Evolutionary conservation across 2,113 vertebrate genomes (phyloP).

Genomic region (Chloropsis cyanopogon): DNA sequence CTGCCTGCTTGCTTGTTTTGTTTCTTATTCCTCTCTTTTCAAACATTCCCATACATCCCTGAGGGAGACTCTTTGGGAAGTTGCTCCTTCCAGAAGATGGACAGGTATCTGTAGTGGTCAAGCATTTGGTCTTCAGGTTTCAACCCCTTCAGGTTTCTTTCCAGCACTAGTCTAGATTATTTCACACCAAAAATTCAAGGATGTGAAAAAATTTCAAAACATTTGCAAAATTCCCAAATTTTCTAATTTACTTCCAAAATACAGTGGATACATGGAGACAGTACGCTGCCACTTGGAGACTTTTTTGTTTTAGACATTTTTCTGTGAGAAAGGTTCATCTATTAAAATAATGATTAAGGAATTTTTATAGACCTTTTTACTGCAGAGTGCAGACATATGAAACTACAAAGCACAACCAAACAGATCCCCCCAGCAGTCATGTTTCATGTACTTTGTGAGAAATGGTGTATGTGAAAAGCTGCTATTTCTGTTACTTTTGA

Average conservation of each 20-base stretch:
- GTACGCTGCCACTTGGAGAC: neutral
- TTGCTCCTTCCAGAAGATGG: neutral
- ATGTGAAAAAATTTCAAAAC: neutral
- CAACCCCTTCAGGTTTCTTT: neutral
- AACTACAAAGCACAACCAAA: neutral
- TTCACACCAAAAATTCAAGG: neutral
- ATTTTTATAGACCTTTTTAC: neutral
- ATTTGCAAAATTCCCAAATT: neutral
- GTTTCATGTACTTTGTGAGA: neutral
- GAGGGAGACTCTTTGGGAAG: neutral
- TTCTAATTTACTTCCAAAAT: neutral
- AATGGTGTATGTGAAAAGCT: neutral
- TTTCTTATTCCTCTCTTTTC: neutral
- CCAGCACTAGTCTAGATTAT: neutral
- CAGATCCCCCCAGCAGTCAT: neutral
- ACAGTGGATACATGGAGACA: neutral
- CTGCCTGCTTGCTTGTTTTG: neutral
- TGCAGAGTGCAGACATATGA: neutral
- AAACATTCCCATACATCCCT: neutral
- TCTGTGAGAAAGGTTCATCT: neutral
- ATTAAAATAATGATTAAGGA: neutral
- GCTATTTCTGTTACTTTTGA: neutral
- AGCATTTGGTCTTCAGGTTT: neutral
- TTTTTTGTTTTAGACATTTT: neutral
- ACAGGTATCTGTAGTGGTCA: neutral